Conservation (phyloP, 2,888 invertebrate species). For the Lymantria monacha region DNA sequence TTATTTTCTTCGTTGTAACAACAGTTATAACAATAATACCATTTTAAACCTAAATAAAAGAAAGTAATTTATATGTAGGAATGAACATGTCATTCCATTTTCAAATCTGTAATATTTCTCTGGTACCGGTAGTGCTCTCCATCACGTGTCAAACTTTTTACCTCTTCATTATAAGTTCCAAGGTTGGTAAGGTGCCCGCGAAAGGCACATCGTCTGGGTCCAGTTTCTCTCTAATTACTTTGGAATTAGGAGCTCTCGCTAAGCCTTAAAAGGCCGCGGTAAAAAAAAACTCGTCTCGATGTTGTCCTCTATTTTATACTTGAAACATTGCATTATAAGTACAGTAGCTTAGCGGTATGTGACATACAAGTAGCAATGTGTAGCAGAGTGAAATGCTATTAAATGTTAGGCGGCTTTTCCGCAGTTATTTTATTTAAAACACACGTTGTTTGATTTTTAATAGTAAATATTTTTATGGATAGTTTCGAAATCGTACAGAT, state of each 20-base stretch:
- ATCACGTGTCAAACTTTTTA: constrained; percentile 26
- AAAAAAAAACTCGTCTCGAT: constrained; percentile 47
- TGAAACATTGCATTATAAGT: neutral
- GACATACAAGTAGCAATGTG: neutral
- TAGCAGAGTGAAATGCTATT: neutral
- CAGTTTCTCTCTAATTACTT: constrained; percentile 68
- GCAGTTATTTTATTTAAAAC: neutral
- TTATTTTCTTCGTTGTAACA: too few relatives aligned
- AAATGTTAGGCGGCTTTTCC: neutral
- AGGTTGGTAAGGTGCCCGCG: constrained; percentile 38
- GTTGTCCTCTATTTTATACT: constrained; percentile 22
- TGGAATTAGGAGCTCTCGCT: constrained; percentile 65
- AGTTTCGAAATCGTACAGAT: too few relatives aligned
- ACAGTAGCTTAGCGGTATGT: neutral
- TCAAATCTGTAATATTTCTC: too few relatives aligned
- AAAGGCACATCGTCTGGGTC: constrained; percentile 42
- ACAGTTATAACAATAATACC: too few relatives aligned
- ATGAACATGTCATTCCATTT: too few relatives aligned
- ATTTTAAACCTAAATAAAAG: too few relatives aligned
- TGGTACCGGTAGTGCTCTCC: constrained; percentile 1
- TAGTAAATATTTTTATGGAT: too few relatives aligned
- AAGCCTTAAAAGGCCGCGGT: constrained; percentile 32
- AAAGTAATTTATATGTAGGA: too few relatives aligned
- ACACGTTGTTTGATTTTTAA: too few relatives aligned
- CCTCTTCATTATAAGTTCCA: constrained; percentile 47